Percentiles rank a stretch among this genome's conserved stretches.
phyloP scores from a whole-genome alignment of 2,888 invertebrate species.

The Seira musarum region DNA sequence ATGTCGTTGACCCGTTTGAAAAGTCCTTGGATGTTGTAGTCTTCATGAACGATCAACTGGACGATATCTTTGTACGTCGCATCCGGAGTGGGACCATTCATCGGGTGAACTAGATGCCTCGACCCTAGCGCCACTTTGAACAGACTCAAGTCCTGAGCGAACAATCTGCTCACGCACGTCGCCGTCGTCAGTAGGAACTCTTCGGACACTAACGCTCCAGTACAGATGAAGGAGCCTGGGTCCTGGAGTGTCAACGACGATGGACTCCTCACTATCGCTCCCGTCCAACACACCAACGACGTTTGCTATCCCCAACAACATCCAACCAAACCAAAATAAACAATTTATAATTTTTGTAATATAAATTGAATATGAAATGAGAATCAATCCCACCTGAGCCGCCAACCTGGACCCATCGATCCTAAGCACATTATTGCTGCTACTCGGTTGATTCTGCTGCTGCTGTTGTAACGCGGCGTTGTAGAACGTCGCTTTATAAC shows the following conservation, averaged over 20 bases:
- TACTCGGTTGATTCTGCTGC: not conserved
- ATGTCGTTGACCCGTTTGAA: constrained; percentile 62
- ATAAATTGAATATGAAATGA: too few species aligned
- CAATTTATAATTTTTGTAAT: not conserved
- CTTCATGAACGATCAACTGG: constrained; percentile 65
- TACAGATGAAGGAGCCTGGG: constrained; percentile 67
- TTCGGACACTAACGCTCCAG: constrained; percentile 53
- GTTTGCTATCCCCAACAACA: constrained; percentile 28
- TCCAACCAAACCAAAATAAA: not conserved
- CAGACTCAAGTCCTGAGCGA: constrained; percentile 63
- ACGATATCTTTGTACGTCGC: constrained; percentile 63
- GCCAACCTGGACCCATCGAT: constrained; percentile 43
- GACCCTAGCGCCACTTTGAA: constrained; percentile 63
- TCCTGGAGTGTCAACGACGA: constrained; percentile 51
- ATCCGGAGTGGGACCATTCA: constrained; percentile 61
- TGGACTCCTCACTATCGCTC: constrained; percentile 63
- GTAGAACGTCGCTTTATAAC: constrained; percentile 42
- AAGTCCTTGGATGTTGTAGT: constrained; percentile 63
- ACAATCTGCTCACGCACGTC: constrained; percentile 65
- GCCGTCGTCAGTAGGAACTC: constrained; percentile 64
- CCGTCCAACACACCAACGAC: constrained; percentile 65
- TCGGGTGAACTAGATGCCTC: constrained; percentile 53
- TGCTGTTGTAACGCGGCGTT: not conserved
- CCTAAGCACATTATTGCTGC: not conserved
- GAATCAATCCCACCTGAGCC: constrained; percentile 28